Percentiles rank a stretch among this genome's conserved stretches.
phyloP scores from a whole-genome alignment of 30 jellyfish, hydroid and myxozoan species.

The Phacellophora camtschatica region DNA sequence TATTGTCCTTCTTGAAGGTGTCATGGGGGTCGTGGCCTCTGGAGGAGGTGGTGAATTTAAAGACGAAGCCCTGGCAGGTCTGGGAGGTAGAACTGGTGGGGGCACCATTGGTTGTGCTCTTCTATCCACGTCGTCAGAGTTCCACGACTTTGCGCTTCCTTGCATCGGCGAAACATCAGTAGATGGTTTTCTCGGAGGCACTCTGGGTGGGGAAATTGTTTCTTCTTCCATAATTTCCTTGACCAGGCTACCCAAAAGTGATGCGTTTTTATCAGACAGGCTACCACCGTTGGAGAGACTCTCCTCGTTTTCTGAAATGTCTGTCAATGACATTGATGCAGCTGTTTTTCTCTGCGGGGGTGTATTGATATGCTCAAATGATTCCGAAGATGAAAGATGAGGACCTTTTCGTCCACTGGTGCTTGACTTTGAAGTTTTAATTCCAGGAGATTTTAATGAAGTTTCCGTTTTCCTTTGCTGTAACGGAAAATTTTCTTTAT shows the following conservation, averaged over 20 bases:
- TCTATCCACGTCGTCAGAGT: not conserved
- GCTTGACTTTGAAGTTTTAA: conserved; percentile 67
- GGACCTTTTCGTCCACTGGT: conserved; percentile 57
- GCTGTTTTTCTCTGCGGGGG: conserved; percentile 24
- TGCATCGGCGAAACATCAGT: not conserved
- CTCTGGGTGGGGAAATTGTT: conserved; percentile 61
- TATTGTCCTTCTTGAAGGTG: not conserved
- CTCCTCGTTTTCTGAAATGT: conserved; percentile 42
- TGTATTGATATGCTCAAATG: conserved; percentile 13
- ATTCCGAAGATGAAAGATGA: conserved; percentile 17
- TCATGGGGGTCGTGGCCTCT: conserved; percentile 25
- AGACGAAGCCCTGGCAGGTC: conserved; percentile 56
- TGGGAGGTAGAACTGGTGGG: conserved; percentile 73
- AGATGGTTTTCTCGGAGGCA: conserved; percentile 61
- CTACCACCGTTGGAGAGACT: conserved; percentile 38
- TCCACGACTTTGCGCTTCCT: not conserved
- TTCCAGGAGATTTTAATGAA: conserved; percentile 98
- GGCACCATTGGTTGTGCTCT: conserved; percentile 53
- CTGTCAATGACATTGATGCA: conserved; percentile 11
- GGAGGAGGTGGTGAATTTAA: conserved; percentile 18
- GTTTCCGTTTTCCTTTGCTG: conserved; percentile 80
- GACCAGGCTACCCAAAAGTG: conserved; percentile 3
- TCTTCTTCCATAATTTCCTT: conserved; percentile 39
- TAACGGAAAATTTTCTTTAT: not conserved
- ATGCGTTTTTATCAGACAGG: not conserved